Conservation (phyloP, 2,113 vertebrate species). For the Merops nubicus region DNA sequence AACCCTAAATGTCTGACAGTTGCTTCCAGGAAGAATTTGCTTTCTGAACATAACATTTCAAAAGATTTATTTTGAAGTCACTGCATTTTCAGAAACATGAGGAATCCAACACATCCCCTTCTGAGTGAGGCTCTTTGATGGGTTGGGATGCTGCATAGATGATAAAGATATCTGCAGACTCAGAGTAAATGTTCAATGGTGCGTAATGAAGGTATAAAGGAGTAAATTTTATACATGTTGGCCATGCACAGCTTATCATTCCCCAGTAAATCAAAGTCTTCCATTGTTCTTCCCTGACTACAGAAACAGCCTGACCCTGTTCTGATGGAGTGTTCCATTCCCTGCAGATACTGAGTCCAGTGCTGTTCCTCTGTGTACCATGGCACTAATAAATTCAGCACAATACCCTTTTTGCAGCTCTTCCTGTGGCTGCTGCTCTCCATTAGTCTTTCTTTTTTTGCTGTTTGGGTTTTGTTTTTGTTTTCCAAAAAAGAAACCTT, state of each 20-base stretch:
- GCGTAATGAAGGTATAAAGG: conserved; percentile 63
- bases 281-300: conserved; percentile 48
- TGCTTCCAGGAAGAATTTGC: conserved; percentile 53
- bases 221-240: conserved; percentile 64
- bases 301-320: conserved; percentile 42
- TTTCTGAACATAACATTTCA: conserved; percentile 52
- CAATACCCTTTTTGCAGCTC: not conserved
- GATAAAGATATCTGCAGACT: conserved; percentile 66
- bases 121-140: conserved; percentile 64
- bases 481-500: not conserved
- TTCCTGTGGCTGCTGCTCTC: not conserved
- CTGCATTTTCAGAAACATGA: conserved; percentile 59
- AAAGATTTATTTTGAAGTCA: not conserved
- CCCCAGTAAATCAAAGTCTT: conserved; percentile 74
- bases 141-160: conserved; percentile 49
- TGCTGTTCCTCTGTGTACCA: not conserved
- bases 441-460: not conserved
- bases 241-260: conserved; percentile 70
- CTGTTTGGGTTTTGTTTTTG: not conserved
- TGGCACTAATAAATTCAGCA: not conserved
- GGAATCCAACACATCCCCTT: conserved; percentile 56
- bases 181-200: conserved; percentile 52
- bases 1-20: conserved; percentile 36
- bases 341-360: conserved; percentile 12
- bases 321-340: conserved; percentile 15